These are phyloP conservation scores for Nephotettix cincticeps DNA, from an alignment of 1,140 invertebrate species.

Conservation along the genomic window DNA sequence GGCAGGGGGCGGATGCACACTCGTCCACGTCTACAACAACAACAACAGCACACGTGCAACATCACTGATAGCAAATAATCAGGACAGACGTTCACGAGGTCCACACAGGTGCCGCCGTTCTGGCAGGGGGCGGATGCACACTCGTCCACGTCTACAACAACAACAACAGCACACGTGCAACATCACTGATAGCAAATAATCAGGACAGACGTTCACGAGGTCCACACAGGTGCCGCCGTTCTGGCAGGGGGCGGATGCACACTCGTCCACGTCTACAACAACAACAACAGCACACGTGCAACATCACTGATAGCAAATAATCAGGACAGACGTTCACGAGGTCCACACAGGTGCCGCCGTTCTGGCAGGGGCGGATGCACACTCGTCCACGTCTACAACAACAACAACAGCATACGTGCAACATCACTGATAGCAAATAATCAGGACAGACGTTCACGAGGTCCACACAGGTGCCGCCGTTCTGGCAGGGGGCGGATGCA, in stretches of 20 bases:
- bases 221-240: slow-evolving; percentile 85
- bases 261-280: slow-evolving; percentile 76
- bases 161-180: no score
- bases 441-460: slow-evolving; percentile 71
- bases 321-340: slow-evolving; percentile 71
- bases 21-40: slow-evolving; percentile 71
- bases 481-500: slow-evolving; percentile 77
- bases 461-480: slow-evolving; percentile 82
- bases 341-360: slow-evolving; percentile 82
- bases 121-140: slow-evolving; percentile 80
- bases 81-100: slow-evolving; percentile 71
- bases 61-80: no score
- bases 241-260: slow-evolving; percentile 77
- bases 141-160: slow-evolving; percentile 73
- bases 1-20: slow-evolving; percentile 78
- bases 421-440: no score
- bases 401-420: no score
- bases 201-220: slow-evolving; percentile 69
- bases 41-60: slow-evolving; percentile 76
- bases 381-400: slow-evolving; percentile 76
- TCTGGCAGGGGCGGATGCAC: slow-evolving; percentile 77
- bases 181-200: no score
- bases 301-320: no score
- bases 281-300: no score
- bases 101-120: slow-evolving; percentile 83